phyloP scores from a whole-genome alignment of 1,140 invertebrate species.

The Oreohelix idahoensis region DNA sequence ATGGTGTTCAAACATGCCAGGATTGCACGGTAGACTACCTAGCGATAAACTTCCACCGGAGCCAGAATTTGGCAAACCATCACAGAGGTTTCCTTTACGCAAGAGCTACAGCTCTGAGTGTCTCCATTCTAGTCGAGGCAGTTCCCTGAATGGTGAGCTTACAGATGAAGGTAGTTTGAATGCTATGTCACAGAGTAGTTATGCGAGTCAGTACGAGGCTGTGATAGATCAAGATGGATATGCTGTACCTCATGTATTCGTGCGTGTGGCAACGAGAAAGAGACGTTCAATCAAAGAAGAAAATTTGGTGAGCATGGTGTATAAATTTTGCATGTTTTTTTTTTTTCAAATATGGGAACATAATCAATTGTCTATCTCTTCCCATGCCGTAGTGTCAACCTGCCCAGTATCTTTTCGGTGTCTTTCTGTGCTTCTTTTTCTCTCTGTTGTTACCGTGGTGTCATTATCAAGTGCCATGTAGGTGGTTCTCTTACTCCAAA shows the following conservation, averaged over 20 bases:
- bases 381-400: no score
- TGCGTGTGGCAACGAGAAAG: constrained; percentile 29
- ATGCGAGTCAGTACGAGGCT: constrained; percentile 43
- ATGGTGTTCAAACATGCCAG: neutral
- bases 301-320: constrained; percentile 14
- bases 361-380: no score
- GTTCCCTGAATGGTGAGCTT: constrained; percentile 19
- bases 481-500: no score
- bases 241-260: constrained; percentile 56
- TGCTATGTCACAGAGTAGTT: neutral
- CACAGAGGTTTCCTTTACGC: constrained; percentile 44
- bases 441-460: no score
- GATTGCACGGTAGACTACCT: constrained; percentile 1
- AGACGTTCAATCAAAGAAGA: neutral
- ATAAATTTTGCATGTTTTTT: neutral
- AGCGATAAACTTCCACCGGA: constrained; percentile 39
- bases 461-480: no score
- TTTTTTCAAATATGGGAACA: neutral
- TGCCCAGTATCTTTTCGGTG: no score
- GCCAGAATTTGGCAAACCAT: neutral
- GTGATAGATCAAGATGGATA: constrained; percentile 57
- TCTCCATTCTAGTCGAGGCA: constrained; percentile 37
- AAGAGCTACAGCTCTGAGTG: constrained; percentile 53
- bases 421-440: no score
- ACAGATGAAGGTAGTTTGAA: constrained; percentile 4